Evolutionary conservation across 2,888 invertebrate genomes (phyloP).

Genomic region (Cerceris rybyensis): DNA sequence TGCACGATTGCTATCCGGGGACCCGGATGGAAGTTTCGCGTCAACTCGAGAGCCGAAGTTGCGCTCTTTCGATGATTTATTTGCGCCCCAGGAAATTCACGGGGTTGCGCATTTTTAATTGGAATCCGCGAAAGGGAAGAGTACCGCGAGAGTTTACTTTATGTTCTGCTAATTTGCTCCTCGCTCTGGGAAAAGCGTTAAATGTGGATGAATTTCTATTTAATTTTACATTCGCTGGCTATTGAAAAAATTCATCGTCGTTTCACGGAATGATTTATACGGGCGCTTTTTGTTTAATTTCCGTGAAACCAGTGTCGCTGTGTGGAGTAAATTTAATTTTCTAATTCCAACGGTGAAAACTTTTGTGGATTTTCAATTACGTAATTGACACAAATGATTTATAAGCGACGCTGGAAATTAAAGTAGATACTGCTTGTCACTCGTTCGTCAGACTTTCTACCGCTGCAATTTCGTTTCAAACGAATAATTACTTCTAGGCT

Average conservation of each 20-base stretch:
- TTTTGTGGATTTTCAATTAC: too few species aligned
- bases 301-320: background rate
- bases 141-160: constrained; percentile 15
- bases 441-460: too few species aligned
- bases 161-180: constrained; percentile 20
- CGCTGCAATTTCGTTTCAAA: too few species aligned
- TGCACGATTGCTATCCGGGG: constrained; percentile 22
- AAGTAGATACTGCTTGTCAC: too few species aligned
- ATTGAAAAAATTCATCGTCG: background rate
- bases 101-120: constrained; percentile 39
- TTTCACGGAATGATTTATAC: background rate
- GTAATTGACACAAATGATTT: too few species aligned
- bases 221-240: constrained; percentile 2
- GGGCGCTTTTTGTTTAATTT: background rate
- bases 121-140: constrained; percentile 12
- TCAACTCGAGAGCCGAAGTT: constrained; percentile 32
- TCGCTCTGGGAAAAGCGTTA: background rate
- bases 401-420: too few species aligned
- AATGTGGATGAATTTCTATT: constrained; percentile 11
- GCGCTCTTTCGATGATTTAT: constrained; percentile 21
- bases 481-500: too few species aligned
- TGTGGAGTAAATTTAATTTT: background rate
- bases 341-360: too few species aligned
- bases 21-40: constrained; percentile 33
- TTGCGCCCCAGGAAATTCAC: constrained; percentile 23